Evolutionary conservation across 2,113 vertebrate species (phyloP).

Genomic region (Neotragus moschatus): DNA sequence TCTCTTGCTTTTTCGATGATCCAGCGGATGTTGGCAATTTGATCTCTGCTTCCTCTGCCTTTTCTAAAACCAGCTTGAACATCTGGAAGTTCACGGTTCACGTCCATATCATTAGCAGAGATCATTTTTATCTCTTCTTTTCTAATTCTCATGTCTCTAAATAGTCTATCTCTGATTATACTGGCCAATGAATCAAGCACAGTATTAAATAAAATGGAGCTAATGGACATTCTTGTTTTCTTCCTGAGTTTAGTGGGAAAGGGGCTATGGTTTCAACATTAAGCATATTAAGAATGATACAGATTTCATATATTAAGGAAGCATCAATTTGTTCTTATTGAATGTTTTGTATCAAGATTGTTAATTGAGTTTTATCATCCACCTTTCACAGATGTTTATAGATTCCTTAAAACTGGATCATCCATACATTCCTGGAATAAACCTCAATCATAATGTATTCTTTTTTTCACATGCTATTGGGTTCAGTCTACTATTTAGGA

Average conservation of each 20-base stretch:
- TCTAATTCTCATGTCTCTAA: not conserved
- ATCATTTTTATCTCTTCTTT: not conserved
- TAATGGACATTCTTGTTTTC: not conserved
- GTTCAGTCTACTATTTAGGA: not conserved
- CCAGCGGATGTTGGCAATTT: no score
- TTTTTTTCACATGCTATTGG: not conserved
- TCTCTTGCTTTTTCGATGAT: no score
- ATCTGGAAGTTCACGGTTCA: no score
- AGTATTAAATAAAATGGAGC: not conserved
- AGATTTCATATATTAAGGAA: not conserved
- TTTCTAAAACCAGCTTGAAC: no score
- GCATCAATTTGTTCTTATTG: not conserved
- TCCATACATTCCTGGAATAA: not conserved
- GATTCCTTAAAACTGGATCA: not conserved
- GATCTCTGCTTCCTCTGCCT: no score
- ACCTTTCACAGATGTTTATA: not conserved
- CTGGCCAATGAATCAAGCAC: not conserved
- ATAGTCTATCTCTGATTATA: not conserved
- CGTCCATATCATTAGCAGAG: not conserved
- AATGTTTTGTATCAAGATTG: not conserved
- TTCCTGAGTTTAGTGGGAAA: not conserved
- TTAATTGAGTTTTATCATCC: not conserved
- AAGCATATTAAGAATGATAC: not conserved
- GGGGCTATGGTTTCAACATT: not conserved
- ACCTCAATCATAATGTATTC: not conserved